Evolutionary conservation across 2,888 invertebrate genomes (phyloP), one percentile per base, ranked within the genome.

Genomic region (Pristionchus entomophagus): DNA sequence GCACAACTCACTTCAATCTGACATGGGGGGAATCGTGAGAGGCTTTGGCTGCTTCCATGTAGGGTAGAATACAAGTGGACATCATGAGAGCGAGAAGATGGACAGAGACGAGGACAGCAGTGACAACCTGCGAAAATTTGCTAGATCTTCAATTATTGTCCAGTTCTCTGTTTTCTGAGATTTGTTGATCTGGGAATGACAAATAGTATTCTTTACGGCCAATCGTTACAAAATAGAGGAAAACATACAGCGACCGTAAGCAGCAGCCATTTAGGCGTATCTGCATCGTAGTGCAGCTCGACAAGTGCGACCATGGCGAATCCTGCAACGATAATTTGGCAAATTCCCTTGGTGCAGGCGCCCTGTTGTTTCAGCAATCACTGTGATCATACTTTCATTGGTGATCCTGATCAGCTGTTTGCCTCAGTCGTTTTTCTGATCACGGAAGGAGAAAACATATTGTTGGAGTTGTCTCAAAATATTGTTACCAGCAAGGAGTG

Each of bases 1-100:
- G n/a, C n/a, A n/a, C n/a, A n/a, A n/a, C 78, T 78, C 35, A 93
- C 93, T 90, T 91, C 32, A 93, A 86, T 51, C 88, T 89, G 51
- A 91, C 73, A 86, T 93, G 93, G 12, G 93, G 93, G n/a, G 92
- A 92, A 85, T 96, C 94, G 94, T 96, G 95, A 91, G 97, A 95
- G 94, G 97, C 97, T 92, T 96, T 96, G 86, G 97, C 96, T 1
- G 97, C 97, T 94, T 98, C 97, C 86, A 98, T 96, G 94, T 97
- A 97, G 0, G 98, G 97, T 90, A 98, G 95, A 87, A 98, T 96
- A 94, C 97, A 98, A 0, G 98, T 98, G 92, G 97, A 97, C 94
- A 98, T 97, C 97, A 98, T 97, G 69, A 98, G 95, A 0, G 98
- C 97, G 93, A 98, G 96, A 93, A 98, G 96, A 94, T 98, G 97